Evolutionary conservation across 2,797 vertebrate species (phyloP).

Genomic region (Coregonus ussuriensis): DNA sequence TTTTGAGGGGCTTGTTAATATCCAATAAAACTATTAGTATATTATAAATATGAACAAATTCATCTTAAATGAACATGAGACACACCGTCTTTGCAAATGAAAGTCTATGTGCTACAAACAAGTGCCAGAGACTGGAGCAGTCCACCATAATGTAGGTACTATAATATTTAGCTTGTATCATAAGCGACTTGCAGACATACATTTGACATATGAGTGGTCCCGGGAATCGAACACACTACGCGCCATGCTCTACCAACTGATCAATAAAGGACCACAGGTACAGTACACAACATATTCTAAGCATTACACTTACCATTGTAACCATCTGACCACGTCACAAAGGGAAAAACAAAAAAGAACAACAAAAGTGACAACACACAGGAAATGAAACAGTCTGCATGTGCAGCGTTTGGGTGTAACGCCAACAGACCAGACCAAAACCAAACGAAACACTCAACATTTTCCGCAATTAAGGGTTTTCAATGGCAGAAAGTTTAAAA

Average conservation of each 20-base stretch:
- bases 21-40: constrained; percentile 7
- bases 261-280: constrained; percentile 12
- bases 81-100: not conserved
- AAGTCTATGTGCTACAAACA: constrained; percentile 18
- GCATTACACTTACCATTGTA: constrained; percentile 60
- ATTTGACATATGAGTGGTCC: not conserved
- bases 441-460: constrained; percentile 2
- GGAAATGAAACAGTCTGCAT: constrained; percentile 46
- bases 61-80: constrained; percentile 2
- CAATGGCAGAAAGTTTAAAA: constrained; percentile 57
- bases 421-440: constrained; percentile 43
- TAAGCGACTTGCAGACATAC: too few species aligned
- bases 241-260: too few species aligned
- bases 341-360: constrained; percentile 64
- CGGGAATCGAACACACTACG: too few species aligned
- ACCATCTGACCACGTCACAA: constrained; percentile 52
- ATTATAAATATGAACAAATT: constrained; percentile 8
- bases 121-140: constrained; percentile 19
- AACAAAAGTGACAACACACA: constrained; percentile 58
- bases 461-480: constrained; percentile 33
- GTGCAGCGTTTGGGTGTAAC: constrained; percentile 45
- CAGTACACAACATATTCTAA: constrained; percentile 69
- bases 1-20: not conserved
- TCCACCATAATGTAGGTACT: constrained; percentile 37
- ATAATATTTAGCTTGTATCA: too few species aligned